A percentile compares a stretch with the other conserved stretches of the same genome.
These are phyloP conservation scores for Anguilla pacifica DNA, from an alignment of 2,797 vertebrate genomes.

Conservation along the genomic window DNA sequence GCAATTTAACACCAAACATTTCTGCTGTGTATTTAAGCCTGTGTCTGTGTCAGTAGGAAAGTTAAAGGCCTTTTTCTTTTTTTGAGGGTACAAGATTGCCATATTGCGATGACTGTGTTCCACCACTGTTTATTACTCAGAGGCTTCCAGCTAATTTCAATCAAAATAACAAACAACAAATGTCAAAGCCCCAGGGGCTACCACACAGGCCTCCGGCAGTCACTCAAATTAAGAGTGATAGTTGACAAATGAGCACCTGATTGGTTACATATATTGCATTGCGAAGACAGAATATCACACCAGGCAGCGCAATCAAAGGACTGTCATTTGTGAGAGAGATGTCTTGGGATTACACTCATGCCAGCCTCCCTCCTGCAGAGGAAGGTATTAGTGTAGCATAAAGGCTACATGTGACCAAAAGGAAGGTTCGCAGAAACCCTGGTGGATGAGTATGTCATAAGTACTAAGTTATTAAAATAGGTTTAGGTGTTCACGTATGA, in stretches of 20 bases:
- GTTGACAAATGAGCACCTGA: conserved; percentile 73
- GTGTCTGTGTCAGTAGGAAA: background rate
- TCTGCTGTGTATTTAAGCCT: background rate
- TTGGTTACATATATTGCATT: conserved; percentile 72
- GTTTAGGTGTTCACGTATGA: no score
- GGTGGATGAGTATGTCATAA: no score
- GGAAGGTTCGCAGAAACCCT: background rate
- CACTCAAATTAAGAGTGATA: conserved; percentile 72
- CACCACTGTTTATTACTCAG: conserved; percentile 63
- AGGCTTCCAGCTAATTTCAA: conserved; percentile 71
- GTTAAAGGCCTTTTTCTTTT: background rate
- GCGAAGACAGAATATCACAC: conserved; percentile 51
- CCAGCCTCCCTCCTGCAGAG: background rate
- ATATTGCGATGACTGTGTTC: conserved; percentile 60
- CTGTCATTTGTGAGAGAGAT: conserved; percentile 2
- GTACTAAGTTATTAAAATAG: no score
- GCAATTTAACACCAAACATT: background rate
- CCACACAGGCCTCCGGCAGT: conserved; percentile 60
- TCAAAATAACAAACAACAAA: conserved; percentile 75
- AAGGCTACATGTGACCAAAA: background rate
- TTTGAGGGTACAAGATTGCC: conserved; percentile 48
- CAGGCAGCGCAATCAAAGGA: conserved; percentile 43
- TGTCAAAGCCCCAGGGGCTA: conserved; percentile 66
- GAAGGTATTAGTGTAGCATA: background rate
- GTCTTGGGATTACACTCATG: no score